Evolutionary conservation across 1,140 invertebrate species (phyloP), one percentile per base, ranked within the genome.

Genomic region (Proales similis): DNA sequence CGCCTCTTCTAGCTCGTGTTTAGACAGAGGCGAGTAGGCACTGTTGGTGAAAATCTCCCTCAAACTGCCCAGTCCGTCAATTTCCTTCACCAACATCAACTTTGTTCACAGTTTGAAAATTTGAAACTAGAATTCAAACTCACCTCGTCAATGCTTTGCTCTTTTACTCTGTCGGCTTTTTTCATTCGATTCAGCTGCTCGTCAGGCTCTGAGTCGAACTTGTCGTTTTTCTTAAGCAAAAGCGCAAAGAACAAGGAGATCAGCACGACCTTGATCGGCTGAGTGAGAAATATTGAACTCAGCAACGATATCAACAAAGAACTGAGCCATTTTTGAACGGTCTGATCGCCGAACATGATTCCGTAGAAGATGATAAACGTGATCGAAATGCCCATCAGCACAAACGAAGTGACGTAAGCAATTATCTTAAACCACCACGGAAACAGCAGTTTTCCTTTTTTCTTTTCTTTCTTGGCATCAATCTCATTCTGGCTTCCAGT

Each of bases 81-180:
- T 36, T 14, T 36, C 9, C 9, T 9, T 36, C 33, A 9, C 14
- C 14, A 36, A 9, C 33, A 36, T 36, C 33, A 9, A 9, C 9
- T 70, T 32, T 62, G 14, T 14, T 12, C 20, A 24, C 17, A 24
- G 43, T 30, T 29, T 24, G 6, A 6, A 17, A 14, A n/a, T 5
- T 75, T 60, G 11, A 65, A 70, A 43, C 71, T 68, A 48, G 74
- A 72, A 51, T 76, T 72, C 20, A 65, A 20, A 19, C 66, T 61
- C 12, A 74, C 65, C 20, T 49, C 12, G 24, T 49, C 9, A 66
- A 39, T 1, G 67, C 67, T 9, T 48, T 22, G 5, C 71, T 69
- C 63, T 80, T 78, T 61, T 80, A 79, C 19, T 79, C 76, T 12
- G 77, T 80, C 78, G 7, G 72, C 79, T 22, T 79, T 75, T n/a